These are phyloP conservation scores for Acrobasis repandana DNA, from an alignment of 2,888 invertebrate species.

Conservation along the genomic window DNA sequence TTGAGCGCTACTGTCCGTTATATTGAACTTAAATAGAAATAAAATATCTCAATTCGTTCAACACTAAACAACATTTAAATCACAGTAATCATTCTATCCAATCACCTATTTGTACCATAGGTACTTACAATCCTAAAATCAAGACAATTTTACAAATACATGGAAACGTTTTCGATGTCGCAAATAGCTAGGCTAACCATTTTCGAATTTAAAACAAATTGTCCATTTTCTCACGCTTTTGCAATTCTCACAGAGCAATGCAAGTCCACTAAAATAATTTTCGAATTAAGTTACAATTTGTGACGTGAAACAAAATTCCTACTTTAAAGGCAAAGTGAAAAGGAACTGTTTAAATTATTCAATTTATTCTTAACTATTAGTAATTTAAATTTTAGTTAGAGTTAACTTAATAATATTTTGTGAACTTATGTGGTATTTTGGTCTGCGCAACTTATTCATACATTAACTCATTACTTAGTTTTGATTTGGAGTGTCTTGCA, in stretches of 20 bases:
- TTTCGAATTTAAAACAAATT: neutral
- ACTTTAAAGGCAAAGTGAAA: conserved; percentile 10
- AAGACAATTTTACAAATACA: conserved; percentile 39
- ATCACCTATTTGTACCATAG: conserved; percentile 44
- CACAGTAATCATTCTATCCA: conserved; percentile 60
- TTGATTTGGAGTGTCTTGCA: neutral
- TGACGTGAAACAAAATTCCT: neutral
- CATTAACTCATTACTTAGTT: conserved; percentile 23
- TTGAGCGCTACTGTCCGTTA: conserved; percentile 57
- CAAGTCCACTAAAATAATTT: neutral
- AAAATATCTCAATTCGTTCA: conserved; percentile 39
- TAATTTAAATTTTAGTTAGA: conserved; percentile 6
- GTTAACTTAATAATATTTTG: conserved; percentile 26
- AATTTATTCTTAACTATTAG: neutral
- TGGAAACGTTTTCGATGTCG: conserved; percentile 34
- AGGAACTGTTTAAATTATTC: conserved; percentile 1
- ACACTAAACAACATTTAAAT: conserved; percentile 63
- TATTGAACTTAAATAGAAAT: conserved; percentile 27
- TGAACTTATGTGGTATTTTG: conserved; percentile 45
- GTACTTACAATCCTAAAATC: conserved; percentile 39
- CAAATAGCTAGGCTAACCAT: conserved; percentile 6
- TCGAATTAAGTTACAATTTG: neutral
- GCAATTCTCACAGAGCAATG: neutral
- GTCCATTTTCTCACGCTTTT: neutral
- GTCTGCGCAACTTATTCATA: conserved; percentile 58